Evolutionary conservation across 2,888 invertebrate genomes (phyloP).

Genomic region (Cephus spinipes): DNA sequence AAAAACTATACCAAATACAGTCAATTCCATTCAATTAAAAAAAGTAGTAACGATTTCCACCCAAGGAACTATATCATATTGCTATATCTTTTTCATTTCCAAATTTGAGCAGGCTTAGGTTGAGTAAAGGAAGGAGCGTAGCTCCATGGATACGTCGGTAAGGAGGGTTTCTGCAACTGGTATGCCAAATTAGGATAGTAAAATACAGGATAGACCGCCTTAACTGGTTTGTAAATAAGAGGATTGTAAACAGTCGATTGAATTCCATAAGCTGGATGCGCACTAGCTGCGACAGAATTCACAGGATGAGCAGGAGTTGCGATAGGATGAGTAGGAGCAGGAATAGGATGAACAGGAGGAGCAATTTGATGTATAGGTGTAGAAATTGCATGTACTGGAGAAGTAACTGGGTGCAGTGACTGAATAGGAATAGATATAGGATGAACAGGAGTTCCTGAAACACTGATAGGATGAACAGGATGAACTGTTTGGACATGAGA

Average conservation of each 20-base stretch:
- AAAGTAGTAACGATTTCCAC: neutral
- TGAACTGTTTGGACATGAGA: conserved; percentile 28
- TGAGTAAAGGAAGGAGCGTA: conserved; percentile 54
- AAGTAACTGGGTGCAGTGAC: conserved; percentile 30
- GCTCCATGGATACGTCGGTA: conserved; percentile 52
- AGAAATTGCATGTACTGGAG: conserved; percentile 23
- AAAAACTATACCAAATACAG: neutral
- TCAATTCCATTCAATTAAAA: neutral
- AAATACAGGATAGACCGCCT: conserved; percentile 55
- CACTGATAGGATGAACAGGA: conserved; percentile 30
- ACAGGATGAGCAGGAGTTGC: conserved; percentile 32
- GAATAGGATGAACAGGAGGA: conserved; percentile 23
- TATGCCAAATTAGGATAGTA: conserved; percentile 51
- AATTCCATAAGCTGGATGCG: conserved; percentile 50
- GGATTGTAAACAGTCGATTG: conserved; percentile 47
- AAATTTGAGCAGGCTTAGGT: conserved; percentile 45
- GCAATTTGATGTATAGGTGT: conserved; percentile 27
- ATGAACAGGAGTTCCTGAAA: conserved; percentile 31
- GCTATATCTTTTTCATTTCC: conserved; percentile 41
- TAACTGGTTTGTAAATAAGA: conserved; percentile 53
- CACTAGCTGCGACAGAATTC: conserved; percentile 30
- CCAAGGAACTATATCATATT: neutral
- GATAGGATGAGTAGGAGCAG: conserved; percentile 23
- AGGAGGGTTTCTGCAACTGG: conserved; percentile 47
- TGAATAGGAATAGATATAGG: conserved; percentile 31